phyloP scores from a whole-genome alignment of 2,113 vertebrate species.

The Erythrocercus mccallii region DNA sequence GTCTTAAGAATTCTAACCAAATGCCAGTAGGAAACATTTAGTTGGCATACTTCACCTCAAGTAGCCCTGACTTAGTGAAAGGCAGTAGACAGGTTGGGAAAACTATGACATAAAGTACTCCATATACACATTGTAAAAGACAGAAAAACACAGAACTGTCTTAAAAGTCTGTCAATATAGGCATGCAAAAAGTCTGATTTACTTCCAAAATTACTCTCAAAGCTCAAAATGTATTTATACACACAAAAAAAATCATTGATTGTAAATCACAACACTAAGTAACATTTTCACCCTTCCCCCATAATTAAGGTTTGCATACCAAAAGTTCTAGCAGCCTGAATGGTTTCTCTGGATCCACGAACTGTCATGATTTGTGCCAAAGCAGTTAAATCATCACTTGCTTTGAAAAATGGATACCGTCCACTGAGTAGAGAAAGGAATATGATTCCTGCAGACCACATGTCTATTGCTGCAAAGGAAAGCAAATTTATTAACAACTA shows the following conservation, averaged over 20 bases:
- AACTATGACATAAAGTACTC: background rate
- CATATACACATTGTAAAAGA: background rate
- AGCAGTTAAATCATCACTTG: slow-evolving; percentile 92
- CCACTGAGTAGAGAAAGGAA: slow-evolving; percentile 94
- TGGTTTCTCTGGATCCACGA: slow-evolving; percentile 90
- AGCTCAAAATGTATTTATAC: background rate
- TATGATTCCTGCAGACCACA: slow-evolving; percentile 96
- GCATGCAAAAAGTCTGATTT: background rate
- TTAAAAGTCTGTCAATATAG: background rate
- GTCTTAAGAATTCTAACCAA: slow-evolving; percentile 19
- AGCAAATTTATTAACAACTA: slow-evolving; percentile 25
- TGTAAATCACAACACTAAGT: background rate
- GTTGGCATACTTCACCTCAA: slow-evolving; percentile 12
- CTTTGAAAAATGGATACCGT: slow-evolving; percentile 97
- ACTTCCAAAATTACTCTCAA: background rate
- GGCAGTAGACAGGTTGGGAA: background rate
- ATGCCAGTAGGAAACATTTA: slow-evolving; percentile 8
- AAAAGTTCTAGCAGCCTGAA: slow-evolving; percentile 88
- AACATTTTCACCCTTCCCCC: background rate
- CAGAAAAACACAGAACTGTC: background rate
- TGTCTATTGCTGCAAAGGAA: slow-evolving; percentile 87
- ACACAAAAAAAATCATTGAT: background rate
- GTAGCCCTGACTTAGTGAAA: background rate
- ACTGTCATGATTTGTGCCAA: slow-evolving; percentile 96
- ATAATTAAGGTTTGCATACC: slow-evolving; percentile 75